Base-by-base conservation (phyloP, 2,797 vertebrate species). In the Lutjanus argentimaculatus region DNA sequence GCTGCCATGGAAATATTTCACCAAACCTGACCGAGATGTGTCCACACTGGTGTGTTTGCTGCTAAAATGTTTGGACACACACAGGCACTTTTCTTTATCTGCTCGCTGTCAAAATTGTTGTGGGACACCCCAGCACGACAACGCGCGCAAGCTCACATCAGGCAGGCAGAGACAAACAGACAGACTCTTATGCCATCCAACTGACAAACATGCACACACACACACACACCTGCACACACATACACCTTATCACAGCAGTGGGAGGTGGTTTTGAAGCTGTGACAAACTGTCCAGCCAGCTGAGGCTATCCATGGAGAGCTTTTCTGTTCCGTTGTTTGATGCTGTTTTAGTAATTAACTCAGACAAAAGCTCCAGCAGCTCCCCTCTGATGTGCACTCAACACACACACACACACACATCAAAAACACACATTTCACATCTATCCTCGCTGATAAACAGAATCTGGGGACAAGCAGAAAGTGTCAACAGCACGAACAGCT, bases 311-410 rank as follows among this genome's bases (percentile, higher is more conserved):
- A 66, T 57, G 68, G 87, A 86, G 84, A 87, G 77, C 74, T 61
- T 83, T 71, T 85, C 75, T 84, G 63, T 82, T 78, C 71, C 46
- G 67, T 77, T 88, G 75, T 90, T 91, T 90, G 90, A 90, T 90
- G 89, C 84, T 82, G 84, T 80, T 91, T 89, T 71, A 79, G 89
- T 90, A 87, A 92, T 93, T 92, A 92, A 89, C 90, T 87, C 80
- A 88, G 85, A 90, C 87, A 91, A 93, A 89, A 85, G 85, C 88
- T 82, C 69, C 79, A 72, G 85, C 70, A 66, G 83, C 79, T 83
- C 61, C 69, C 65, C 57, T 81, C 84, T 92, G 83, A 85, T 89
- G 89, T 83, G 71, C 80, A 76, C 75, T 84, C 72, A 67, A 67
- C 68, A 68, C 78, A 82, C 30, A 74, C 62, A 72, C 66, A 25